Percentiles rank a stretch among this genome's conserved stretches.
phyloP scores from a whole-genome alignment of 2,888 invertebrate species.

The Trimorus sp. region DNA sequence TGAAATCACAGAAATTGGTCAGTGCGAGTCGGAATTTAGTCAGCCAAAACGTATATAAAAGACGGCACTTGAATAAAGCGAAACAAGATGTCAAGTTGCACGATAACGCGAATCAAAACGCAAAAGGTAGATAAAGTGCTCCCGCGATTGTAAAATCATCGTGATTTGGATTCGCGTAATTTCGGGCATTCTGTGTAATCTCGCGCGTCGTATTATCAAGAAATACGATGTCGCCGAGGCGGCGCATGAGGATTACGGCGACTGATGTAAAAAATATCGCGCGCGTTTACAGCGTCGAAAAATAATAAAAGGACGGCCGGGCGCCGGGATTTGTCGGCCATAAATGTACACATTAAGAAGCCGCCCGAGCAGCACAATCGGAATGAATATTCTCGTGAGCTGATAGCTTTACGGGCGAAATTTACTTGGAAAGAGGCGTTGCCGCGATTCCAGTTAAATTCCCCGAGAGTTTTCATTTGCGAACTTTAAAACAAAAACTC shows the following conservation, averaged over 20 bases:
- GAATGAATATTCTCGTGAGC: constrained; percentile 50
- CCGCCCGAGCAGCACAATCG: constrained; percentile 43
- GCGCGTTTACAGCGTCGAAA: constrained; percentile 30
- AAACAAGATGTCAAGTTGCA: too few relatives aligned
- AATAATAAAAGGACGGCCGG: constrained; percentile 42
- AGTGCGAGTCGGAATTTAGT: too few relatives aligned
- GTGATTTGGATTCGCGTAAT: too few relatives aligned
- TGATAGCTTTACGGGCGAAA: constrained; percentile 52
- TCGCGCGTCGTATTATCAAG: constrained; percentile 2
- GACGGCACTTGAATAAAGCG: too few relatives aligned
- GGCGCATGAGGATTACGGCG: neutral
- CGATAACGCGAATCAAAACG: too few relatives aligned
- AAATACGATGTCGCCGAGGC: constrained; percentile 19
- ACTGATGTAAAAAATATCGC: constrained; percentile 32
- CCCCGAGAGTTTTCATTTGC: constrained; percentile 50
- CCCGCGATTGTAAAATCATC: too few relatives aligned
- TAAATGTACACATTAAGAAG: constrained; percentile 59
- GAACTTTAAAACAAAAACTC: too few relatives aligned
- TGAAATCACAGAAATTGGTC: too few relatives aligned
- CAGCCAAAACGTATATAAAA: neutral
- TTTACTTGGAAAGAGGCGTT: constrained; percentile 34
- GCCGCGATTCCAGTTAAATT: constrained; percentile 40
- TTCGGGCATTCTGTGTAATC: too few relatives aligned
- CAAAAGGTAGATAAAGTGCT: too few relatives aligned
- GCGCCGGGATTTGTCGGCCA: constrained; percentile 48